Conservation (phyloP, 2,797 vertebrate species). For the Amniataba percoides region DNA sequence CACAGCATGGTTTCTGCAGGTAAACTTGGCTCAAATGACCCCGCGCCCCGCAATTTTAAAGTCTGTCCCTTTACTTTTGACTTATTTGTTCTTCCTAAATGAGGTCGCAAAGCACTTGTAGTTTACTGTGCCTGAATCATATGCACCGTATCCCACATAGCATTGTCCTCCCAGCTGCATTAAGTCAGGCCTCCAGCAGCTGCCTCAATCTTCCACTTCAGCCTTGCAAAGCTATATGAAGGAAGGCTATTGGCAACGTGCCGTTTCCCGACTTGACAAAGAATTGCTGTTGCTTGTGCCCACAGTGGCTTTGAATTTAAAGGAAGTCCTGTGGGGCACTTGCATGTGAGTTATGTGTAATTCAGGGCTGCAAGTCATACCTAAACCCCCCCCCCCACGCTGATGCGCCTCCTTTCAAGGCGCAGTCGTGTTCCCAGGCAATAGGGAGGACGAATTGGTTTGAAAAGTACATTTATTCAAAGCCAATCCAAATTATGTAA, state of each 20-base stretch:
- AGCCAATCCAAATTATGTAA: slow-evolving; percentile 71
- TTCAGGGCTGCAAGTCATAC: not conserved
- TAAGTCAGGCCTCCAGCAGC: not conserved
- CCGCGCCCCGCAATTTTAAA: not conserved
- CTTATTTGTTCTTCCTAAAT: not conserved
- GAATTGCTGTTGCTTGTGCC: not conserved
- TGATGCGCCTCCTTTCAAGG: not conserved
- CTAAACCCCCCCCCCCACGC: not conserved
- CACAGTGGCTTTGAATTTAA: not conserved
- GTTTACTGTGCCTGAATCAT: not conserved
- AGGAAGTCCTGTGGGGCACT: not conserved
- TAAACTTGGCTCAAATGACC: slow-evolving; percentile 37
- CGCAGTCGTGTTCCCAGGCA: slow-evolving; percentile 12
- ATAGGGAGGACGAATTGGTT: slow-evolving; percentile 22
- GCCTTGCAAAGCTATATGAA: not conserved
- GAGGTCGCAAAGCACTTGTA: not conserved
- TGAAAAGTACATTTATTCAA: slow-evolving; percentile 66
- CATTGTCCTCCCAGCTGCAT: not conserved
- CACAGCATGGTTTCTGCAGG: slow-evolving; percentile 94
- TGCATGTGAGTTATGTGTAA: not conserved
- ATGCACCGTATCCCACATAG: not conserved
- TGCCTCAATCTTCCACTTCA: slow-evolving; percentile 7
- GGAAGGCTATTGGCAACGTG: not conserved
- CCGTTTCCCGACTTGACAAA: not conserved
- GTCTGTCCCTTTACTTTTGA: not conserved